phyloP scores from a whole-genome alignment of 2,113 vertebrate genomes.

The Hemiscyllium ocellatum region DNA sequence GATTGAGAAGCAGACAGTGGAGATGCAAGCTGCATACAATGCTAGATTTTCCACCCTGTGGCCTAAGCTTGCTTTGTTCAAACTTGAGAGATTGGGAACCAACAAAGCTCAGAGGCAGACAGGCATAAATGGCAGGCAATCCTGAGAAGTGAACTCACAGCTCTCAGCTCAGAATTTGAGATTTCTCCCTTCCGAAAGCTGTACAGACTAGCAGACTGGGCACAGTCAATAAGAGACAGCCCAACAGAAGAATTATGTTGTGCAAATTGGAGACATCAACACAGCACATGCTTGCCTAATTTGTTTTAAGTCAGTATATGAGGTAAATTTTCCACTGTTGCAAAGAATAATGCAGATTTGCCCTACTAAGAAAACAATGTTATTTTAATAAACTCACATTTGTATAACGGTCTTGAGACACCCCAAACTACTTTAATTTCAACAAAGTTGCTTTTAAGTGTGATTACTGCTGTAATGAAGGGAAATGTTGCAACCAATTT shows the following conservation, averaged over 20 bases:
- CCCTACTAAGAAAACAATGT: neutral
- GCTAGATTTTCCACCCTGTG: neutral
- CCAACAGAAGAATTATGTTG: neutral
- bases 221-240: neutral
- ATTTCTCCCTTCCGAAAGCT: slow-evolving; percentile 1
- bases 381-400: neutral
- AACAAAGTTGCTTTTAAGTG: neutral
- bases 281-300: neutral
- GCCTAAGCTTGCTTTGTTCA: neutral
- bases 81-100: neutral
- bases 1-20: neutral
- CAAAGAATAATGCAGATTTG: neutral
- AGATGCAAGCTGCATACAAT: neutral
- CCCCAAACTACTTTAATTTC: neutral
- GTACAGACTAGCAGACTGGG: no score
- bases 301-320: neutral
- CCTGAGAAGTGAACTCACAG: neutral
- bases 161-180: neutral
- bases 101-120: neutral
- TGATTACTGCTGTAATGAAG: no score
- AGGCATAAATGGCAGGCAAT: neutral
- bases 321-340: neutral
- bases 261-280: neutral
- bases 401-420: neutral
- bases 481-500: neutral